Evolutionary conservation across 2,888 invertebrate species (phyloP), one percentile per base, ranked within the genome.

Genomic region (Tenthredo distinguenda): DNA sequence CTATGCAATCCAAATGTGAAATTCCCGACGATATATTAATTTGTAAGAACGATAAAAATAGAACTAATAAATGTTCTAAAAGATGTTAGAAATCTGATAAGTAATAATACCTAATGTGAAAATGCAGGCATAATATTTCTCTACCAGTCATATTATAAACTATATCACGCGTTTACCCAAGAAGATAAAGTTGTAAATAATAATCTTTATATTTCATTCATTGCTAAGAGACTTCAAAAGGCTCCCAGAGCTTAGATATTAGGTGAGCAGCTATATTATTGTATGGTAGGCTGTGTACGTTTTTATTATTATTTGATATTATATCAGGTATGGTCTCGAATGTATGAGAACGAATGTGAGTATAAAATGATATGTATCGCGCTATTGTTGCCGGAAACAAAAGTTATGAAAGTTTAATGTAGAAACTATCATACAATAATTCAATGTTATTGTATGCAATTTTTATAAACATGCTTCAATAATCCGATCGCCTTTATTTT

Each of bases 391-490:
- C 58, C 62, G 21, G 26, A 58, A n/a, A 83, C 26, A 31, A 55
- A 77, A 47, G 40, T 65, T 68, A 43, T 47, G 31, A 84, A 43
- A 85, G 40, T 86, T 77, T 84, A 71, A 84, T 85, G 85, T 87
- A 88, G 85, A 85, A 79, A 86, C 87, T 88, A 87, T 88, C 26
- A 47, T 83, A 87, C 87, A 86, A 88, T 85, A 72, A 85, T 88
- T 83, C 84, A 76, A 86, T 72, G 86, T 85, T 85, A 87, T 86
- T 88, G 87, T 88, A 89, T 87, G 87, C 87, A 87, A 88, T 89
- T 87, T 87, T 87, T 87, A 88, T 88, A 89, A 88, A 88, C 85
- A 86, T 84, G 88, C 88, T 89, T 89, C 83, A 87, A 87, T 85
- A 85, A 87, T 85, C 37, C 43, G 10, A 40, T 21, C 72, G 12